Base-by-base conservation (phyloP, 2,797 vertebrate species). In the Danio kyathit region DNA sequence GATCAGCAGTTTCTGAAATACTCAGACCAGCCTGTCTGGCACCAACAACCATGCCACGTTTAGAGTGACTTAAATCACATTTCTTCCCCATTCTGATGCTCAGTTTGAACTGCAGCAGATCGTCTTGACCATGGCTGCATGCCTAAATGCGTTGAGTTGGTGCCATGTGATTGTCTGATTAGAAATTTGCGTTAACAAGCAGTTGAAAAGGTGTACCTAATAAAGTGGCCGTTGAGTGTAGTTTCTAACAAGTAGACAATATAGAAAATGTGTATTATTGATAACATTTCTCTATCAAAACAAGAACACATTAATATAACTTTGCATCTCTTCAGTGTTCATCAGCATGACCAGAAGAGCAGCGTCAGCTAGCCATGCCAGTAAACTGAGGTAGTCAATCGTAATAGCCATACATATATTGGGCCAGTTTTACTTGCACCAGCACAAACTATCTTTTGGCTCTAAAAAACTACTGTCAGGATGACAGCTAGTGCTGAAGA, bases 291-390 rank as follows among this genome's bases (percentile, higher is more conserved):
- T 1, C 1, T 43, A 41, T 43, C 54, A 2, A 52, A 75, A 13
- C 46, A 67, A 7, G 2, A 40, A 44, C 29, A 60, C 29, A 41
- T 60, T 59, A 19, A 49, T 44, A 38, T 56, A 16, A 59, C 43
- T 21, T 54, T 19, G 54, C 49, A 76, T 52, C 11, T 64, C 52
- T 76, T 76, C 49, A 19, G 38, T 16, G 74, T 76, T 76, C 17
- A 21, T 40, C n/a, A 56, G 63, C n/a, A 44, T 44, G 49, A 51
- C 43, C 14, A 49, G 56, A 9, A 60, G 14, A 10, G 6, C 43
- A 40, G 13, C 61, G 43, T 74, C 19, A 38, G 21, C n/a, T 38
- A 29, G 21, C 29, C 38, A 29, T 44, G 21, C 48, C n/a, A 17
- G 46, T 52, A 65, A 43, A 41, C 4, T 14, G 48, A 76, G n/a